A percentile compares a stretch with the other conserved stretches of the same genome.
Conservation (phyloP, 2,113 vertebrate species). For the Rattus rattus region DNA sequence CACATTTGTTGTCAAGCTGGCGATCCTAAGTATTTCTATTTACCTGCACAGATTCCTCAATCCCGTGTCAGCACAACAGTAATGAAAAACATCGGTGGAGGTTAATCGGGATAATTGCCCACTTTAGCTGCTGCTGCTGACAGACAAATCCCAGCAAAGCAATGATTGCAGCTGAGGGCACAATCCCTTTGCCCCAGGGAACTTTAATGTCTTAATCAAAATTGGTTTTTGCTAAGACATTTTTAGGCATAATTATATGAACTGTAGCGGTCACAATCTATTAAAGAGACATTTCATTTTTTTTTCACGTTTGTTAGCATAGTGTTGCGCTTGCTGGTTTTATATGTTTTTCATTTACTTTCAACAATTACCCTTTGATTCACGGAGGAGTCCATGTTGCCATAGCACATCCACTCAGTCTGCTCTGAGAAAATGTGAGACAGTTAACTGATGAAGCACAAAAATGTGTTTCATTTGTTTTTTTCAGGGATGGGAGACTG, state of each 20-base stretch:
- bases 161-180: slow-evolving; percentile 57
- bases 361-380: not conserved
- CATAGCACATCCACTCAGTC: not conserved
- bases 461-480: not conserved
- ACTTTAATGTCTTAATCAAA: slow-evolving; percentile 50
- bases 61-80: slow-evolving; percentile 19
- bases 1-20: not conserved
- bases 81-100: slow-evolving; percentile 44
- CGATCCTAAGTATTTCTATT: not conserved
- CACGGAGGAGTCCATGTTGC: not conserved
- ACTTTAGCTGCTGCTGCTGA: slow-evolving; percentile 47
- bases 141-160: slow-evolving; percentile 45
- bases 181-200: slow-evolving; percentile 33
- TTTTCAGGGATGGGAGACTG: too few species aligned
- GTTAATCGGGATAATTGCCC: slow-evolving; percentile 66
- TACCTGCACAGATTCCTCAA: not conserved
- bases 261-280: not conserved
- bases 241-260: slow-evolving; percentile 51
- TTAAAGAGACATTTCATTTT: slow-evolving; percentile 40
- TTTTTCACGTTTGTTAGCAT: not conserved
- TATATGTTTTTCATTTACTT: slow-evolving; percentile 13
- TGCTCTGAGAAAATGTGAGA: not conserved
- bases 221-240: slow-evolving; percentile 50
- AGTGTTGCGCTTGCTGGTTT: not conserved
- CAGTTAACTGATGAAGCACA: not conserved